Conservation (phyloP, 2,888 invertebrate species). For the Rhabditoides inermis region DNA sequence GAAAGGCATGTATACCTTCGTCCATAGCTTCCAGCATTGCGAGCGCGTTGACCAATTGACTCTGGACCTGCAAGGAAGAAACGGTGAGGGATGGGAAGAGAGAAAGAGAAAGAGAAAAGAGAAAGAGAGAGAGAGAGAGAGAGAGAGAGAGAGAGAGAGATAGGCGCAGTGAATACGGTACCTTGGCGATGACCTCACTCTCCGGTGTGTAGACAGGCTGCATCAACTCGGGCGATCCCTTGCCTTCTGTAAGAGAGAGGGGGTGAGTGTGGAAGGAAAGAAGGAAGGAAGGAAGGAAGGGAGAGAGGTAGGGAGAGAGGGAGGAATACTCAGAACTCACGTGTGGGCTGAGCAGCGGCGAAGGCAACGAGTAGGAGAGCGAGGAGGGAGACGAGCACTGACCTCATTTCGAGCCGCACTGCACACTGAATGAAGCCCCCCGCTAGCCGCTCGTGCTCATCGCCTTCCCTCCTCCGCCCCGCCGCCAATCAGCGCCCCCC, state of each 20-base stretch:
- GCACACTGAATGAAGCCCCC: too few species aligned
- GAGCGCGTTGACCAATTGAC: slow-evolving; percentile 27
- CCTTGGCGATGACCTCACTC: slow-evolving; percentile 20
- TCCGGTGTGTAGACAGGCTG: slow-evolving; percentile 15
- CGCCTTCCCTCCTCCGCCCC: too few species aligned
- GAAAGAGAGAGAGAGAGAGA: not conserved
- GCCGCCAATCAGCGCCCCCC: too few species aligned
- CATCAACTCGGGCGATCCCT: slow-evolving; percentile 25
- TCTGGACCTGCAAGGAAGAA: slow-evolving; percentile 12
- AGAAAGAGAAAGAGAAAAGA: not conserved
- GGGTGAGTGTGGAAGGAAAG: not conserved
- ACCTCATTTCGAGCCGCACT: too few species aligned
- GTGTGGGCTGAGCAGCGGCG: too few species aligned
- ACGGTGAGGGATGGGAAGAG: not conserved
- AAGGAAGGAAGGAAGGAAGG: not conserved
- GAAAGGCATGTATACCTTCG: slow-evolving; percentile 21
- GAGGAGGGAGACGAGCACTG: too few species aligned
- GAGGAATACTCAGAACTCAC: not conserved
- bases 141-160: not conserved
- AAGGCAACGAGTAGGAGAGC: too few species aligned
- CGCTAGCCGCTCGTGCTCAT: too few species aligned
- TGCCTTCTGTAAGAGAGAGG: slow-evolving; percentile 8
- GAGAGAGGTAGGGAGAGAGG: not conserved
- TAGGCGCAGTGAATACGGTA: not conserved
- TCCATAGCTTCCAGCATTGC: slow-evolving; percentile 35